Conservation (phyloP, 1,140 invertebrate species). For the Papilio aristodemus region DNA sequence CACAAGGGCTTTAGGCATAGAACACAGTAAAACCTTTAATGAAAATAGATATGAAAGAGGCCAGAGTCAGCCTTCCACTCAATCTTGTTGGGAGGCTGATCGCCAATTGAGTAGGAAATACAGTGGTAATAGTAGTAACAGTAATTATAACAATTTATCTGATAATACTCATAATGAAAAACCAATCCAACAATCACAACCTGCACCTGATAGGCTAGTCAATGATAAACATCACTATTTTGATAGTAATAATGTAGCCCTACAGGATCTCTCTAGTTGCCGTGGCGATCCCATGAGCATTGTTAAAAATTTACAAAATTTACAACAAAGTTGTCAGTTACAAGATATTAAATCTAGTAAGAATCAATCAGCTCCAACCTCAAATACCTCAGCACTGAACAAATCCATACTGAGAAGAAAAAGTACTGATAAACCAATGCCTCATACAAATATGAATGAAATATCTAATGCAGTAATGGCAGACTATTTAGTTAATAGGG, state of each 20-base stretch:
- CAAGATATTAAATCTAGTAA: constrained; percentile 78
- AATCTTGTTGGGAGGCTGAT: constrained; percentile 77
- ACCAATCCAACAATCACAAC: constrained; percentile 54
- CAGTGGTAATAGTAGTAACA: constrained; percentile 67
- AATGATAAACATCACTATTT: constrained; percentile 71
- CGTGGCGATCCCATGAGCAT: constrained; percentile 87
- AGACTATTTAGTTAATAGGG: constrained; percentile 82
- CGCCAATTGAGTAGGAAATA: constrained; percentile 68
- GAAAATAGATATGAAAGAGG: constrained; percentile 84
- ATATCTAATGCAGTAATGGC: constrained; percentile 78
- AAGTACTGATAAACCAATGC: constrained; percentile 78
- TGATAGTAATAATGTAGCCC: constrained; percentile 79
- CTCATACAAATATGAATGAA: constrained; percentile 79
- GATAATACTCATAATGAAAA: constrained; percentile 79
- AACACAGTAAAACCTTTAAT: constrained; percentile 82
- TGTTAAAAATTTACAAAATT: constrained; percentile 86
- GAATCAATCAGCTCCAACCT: constrained; percentile 52
- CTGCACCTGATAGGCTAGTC: constrained; percentile 56
- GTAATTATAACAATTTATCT: constrained; percentile 66
- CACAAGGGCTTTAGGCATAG: constrained; percentile 84
- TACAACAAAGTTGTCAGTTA: constrained; percentile 83
- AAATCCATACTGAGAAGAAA: constrained; percentile 76
- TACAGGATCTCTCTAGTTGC: constrained; percentile 86
- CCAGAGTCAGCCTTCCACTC: constrained; percentile 70
- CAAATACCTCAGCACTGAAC: constrained; percentile 47